Evolutionary conservation across 2,888 invertebrate species (phyloP), one percentile per base, ranked within the genome.

Genomic region (Globia sparganii): DNA sequence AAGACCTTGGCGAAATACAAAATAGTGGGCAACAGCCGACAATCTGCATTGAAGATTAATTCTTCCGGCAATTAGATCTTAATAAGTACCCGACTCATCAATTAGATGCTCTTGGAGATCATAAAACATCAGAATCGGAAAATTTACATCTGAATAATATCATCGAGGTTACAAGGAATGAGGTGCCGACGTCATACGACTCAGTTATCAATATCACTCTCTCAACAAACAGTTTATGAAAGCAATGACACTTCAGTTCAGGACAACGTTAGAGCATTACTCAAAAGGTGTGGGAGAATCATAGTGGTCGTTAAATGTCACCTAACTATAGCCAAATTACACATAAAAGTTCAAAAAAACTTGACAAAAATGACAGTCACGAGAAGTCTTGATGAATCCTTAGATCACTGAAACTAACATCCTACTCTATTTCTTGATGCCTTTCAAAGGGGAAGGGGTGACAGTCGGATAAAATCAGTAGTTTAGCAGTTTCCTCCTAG

Each of bases 41-140:
- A 77, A 81, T 81, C 75, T 71, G 77, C 66, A 78, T 70, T 64
- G 71, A 77, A 75, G 75, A 83, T 82, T 78, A 87, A 88, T 76
- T 82, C 88, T 82, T 81, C 81, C 80, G 77, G 66, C 82, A 87
- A 88, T 88, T 88, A 85, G 78, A 80, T 70, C 75, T 43, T 73
- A 73, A 80, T 78, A 78, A 75, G 59, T 21, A 43, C 65, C 49
- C 28, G 58, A 71, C 68, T 81, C 85, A 81, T 76, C 78, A 82
- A 86, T 88, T 88, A 82, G 83, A 82, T 77, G 77, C 40, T 74
- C 79, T 84, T 68, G 49, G 25, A 83, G 81, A 81, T 83, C 78
- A 75, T 68, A 72, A 68, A 72, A 81, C 75, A 67, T 80, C 64
- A 43, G 68, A 80, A 78, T 66, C 61, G 79, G 80, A 87, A 87